Evolutionary conservation across 2,888 invertebrate genomes (phyloP), one percentile per base, ranked within the genome.

Genomic region (Conchocele bisecta): DNA sequence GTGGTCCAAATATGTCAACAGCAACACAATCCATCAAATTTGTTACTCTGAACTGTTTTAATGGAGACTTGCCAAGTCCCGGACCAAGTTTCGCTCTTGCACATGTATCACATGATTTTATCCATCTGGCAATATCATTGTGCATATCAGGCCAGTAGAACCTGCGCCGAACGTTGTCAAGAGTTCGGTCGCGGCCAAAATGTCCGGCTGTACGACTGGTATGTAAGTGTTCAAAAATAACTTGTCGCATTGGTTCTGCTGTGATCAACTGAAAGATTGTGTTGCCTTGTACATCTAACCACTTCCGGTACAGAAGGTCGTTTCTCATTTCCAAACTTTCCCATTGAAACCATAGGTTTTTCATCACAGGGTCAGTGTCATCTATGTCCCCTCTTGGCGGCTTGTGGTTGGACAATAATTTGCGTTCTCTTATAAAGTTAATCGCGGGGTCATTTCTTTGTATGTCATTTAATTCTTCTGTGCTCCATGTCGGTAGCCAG

Each of bases 1-100:
- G 57, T 6, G 75, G 75, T 9, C 83, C 79, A 28, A 81, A 41
- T 15, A 77, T 69, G 35, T 79, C 82, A 24, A 81, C 50, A 9
- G 67, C 79, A 41, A 78, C 54, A 9, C 58, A 37, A 37, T 71
- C 56, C 58, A 79, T 60, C 0, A 46, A 46, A 3, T 33, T 50
- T 13, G 54, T 56, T 4, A 63, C 64, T 13, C 42, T 31, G 37
- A 66, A 64, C 31, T 70, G 70, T 26, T 51, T 50, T 17, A 76
- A 42, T 28, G 54, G 58, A 4, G 69, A 66, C 39, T 65, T 78
- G 9, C 78, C 67, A 50, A 37, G 33, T 3, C 71, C 63, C 9
- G 61, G 71, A 48, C 71, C 75, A 15, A 72, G 63, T 53, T 75
- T 79, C 22, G 46, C 33, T 11, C 56, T 41, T n/a, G 66, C 68